Evolutionary conservation across 2,113 vertebrate species (phyloP), one percentile per base, ranked within the genome.

Genomic region (Ophthalmolycus amberensis): DNA sequence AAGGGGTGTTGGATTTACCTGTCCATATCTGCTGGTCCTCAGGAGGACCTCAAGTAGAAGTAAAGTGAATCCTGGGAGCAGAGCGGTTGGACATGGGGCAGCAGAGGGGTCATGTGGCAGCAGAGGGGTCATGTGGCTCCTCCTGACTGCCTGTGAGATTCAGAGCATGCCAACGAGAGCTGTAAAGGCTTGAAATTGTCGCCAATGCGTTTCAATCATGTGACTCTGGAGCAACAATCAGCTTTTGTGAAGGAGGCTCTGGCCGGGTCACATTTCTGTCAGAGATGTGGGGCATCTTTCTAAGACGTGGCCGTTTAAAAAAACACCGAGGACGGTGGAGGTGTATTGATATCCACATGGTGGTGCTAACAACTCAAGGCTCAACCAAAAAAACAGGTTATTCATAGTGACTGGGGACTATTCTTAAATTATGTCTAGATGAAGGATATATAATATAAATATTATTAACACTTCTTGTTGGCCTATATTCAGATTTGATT

Each of bases 151-250:
- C 46, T 77, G 34, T 60, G 75, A 70, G 56, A 71, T 22, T 80
- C 7, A 11, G 69, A 78, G 38, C 65, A n/a, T 18, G 25, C 27
- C 22, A 15, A 77, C 74, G 7, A 54, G 46, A 48, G 52, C 58
- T 18, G 5, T 25, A 75, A 66, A 90, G 46, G 86, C 88, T 75
- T 93, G 87, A 94, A 94, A 95, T 94, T 67, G 78, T 34, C 85
- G 77, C 76, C 91, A n/a, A 94, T 90, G 93, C 72, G 85, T 83
- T 87, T 81, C 84, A 86, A 58, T 90, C 90, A 92, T 90, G 87
- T 82, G 92, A 62, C 38, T 75, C 48, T 5, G 9, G 44, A 76
- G 44, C 79, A 83, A 92, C 84, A 82, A 82, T 16, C 46, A 37
- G 62, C 82, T 63, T 76, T 77, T 91, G 60, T 88, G 42, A 4